Percentiles rank a stretch among this genome's conserved stretches.
Conservation (phyloP, 2,888 invertebrate species). For the Malthinus flaveolus region DNA sequence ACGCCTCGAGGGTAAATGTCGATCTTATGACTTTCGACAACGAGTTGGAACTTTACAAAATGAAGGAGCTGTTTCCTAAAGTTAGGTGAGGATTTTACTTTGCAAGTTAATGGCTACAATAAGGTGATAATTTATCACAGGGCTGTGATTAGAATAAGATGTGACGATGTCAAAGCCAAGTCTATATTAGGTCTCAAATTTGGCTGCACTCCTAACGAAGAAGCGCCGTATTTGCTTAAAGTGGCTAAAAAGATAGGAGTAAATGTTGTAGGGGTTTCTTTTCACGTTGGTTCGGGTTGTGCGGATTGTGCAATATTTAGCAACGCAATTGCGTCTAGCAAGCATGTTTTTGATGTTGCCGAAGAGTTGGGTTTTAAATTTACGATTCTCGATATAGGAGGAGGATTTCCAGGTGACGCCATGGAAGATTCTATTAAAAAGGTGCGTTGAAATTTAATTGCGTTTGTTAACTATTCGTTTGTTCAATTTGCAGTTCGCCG, state of each 20-base stretch:
- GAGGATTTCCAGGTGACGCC: constrained; percentile 82
- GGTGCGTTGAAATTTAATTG: constrained; percentile 51
- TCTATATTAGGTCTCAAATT: constrained; percentile 85
- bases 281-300: constrained; percentile 95
- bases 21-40: constrained; percentile 92
- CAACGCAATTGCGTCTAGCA: constrained; percentile 74
- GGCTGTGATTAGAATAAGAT: constrained; percentile 85
- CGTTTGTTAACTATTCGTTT: constrained; percentile 42
- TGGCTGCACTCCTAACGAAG: constrained; percentile 80
- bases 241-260: constrained; percentile 77
- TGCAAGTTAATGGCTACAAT: neutral
- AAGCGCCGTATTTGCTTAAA: constrained; percentile 74
- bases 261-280: constrained; percentile 78
- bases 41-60: constrained; percentile 87
- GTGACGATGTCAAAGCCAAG: constrained; percentile 71
- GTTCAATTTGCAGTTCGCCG: constrained; percentile 63
- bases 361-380: constrained; percentile 74
- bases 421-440: constrained; percentile 67
- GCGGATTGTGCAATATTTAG: constrained; percentile 79
- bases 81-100: constrained; percentile 69
- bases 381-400: constrained; percentile 83
- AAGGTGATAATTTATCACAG: constrained; percentile 53
- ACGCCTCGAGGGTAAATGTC: constrained; percentile 76
- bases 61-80: constrained; percentile 71
- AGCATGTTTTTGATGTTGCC: constrained; percentile 70